Conservation (phyloP, 2,797 vertebrate species). For the Thamnophis elegans region DNA sequence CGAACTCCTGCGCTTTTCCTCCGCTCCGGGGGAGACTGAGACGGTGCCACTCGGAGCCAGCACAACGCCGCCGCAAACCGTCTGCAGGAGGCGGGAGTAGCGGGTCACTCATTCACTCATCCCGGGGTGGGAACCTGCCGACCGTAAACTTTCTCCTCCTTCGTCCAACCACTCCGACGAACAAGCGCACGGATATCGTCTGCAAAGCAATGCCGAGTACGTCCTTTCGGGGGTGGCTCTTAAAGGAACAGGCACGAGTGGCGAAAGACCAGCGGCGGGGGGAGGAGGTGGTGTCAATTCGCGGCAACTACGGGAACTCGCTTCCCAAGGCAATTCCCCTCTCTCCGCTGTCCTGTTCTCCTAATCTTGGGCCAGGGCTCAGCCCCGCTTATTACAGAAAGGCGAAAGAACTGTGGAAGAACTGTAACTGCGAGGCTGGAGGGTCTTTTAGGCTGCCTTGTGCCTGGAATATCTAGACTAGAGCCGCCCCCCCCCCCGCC, state of each 20-base stretch:
- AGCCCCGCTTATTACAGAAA: not conserved
- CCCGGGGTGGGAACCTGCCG: not conserved
- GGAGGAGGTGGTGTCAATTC: not conserved
- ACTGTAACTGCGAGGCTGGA: not conserved
- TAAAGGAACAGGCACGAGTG: slow-evolving; percentile 56
- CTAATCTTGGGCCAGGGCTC: not conserved
- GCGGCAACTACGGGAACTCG: not conserved
- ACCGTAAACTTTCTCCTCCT: slow-evolving; percentile 30
- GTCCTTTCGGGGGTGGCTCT: slow-evolving; percentile 56
- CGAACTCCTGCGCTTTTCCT: slow-evolving; percentile 13
- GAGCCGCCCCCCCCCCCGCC: too few species aligned
- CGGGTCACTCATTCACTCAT: slow-evolving; percentile 20
- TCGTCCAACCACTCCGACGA: slow-evolving; percentile 31
- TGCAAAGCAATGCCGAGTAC: slow-evolving; percentile 32
- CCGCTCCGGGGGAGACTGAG: slow-evolving; percentile 4
- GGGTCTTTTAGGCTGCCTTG: not conserved
- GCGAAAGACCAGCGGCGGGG: not conserved
- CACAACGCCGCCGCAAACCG: not conserved
- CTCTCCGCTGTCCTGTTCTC: not conserved
- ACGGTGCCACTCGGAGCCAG: not conserved
- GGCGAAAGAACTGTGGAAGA: not conserved
- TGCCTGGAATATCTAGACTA: not conserved
- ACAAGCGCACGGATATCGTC: slow-evolving; percentile 46
- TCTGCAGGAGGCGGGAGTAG: not conserved
- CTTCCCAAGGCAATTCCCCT: not conserved